phyloP scores from a whole-genome alignment of 2,888 invertebrate species.

The Pheosia gnoma region DNA sequence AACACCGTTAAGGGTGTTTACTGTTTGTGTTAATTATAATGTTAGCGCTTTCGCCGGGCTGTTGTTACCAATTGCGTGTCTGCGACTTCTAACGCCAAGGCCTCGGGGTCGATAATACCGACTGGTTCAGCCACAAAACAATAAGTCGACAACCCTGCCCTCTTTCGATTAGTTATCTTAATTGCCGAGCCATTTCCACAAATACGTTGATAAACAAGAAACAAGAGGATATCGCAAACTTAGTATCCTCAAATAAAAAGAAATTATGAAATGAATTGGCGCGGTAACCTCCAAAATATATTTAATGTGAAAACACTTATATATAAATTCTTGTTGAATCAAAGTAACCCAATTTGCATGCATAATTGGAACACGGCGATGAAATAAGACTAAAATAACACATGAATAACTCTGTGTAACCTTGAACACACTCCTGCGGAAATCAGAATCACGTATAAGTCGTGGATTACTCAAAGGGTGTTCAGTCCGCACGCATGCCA shows the following conservation, averaged over 20 bases:
- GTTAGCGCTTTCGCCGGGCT: constrained; percentile 26
- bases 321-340: not conserved
- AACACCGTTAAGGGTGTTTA: constrained; percentile 19
- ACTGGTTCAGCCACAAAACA: constrained; percentile 44
- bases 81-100: constrained; percentile 44
- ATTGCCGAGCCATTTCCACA: constrained; percentile 49
- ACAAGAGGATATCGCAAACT: not conserved
- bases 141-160: constrained; percentile 60
- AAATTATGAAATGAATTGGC: not conserved
- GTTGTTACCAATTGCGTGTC: constrained; percentile 56
- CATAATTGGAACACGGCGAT: not conserved
- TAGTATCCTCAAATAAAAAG: not conserved
- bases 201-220: constrained; percentile 26
- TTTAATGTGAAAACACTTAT: not conserved
- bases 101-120: constrained; percentile 54
- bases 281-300: not conserved
- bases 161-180: constrained; percentile 54
- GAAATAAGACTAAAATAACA: constrained; percentile 1
- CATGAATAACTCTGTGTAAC: constrained; percentile 1
- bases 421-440: constrained; percentile 3
- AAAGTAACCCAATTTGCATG: constrained; percentile 2
- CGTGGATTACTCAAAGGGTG: constrained; percentile 39
- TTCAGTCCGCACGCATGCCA: constrained; percentile 47
- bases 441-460: constrained; percentile 34
- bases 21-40: constrained; percentile 33